Conservation (phyloP, 2,888 invertebrate genomes). For the Rotaria sp. region DNA sequence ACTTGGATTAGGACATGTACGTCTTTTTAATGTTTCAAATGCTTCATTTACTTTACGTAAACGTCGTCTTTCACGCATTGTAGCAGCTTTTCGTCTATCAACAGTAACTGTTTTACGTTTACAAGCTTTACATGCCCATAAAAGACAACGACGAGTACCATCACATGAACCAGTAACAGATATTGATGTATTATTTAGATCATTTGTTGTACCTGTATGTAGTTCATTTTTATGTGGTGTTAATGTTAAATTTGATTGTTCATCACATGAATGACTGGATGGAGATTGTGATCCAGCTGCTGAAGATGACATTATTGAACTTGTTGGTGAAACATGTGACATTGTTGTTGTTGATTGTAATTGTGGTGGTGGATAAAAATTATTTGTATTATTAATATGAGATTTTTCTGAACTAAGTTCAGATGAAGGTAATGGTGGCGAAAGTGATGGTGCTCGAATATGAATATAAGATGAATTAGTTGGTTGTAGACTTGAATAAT, state of each 20-base stretch:
- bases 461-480: neutral
- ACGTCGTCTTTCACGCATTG: conserved; percentile 80
- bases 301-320: conserved; percentile 62
- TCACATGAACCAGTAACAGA: neutral
- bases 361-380: neutral
- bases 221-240: conserved; percentile 89
- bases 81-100: conserved; percentile 91
- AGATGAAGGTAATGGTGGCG: neutral
- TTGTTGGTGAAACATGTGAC: neutral
- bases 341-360: neutral
- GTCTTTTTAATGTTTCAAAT: conserved; percentile 81
- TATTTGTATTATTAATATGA: neutral
- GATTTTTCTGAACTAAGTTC: neutral
- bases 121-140: conserved; percentile 42
- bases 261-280: neutral
- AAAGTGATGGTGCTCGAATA: neutral
- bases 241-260: neutral
- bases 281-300: conserved; percentile 55
- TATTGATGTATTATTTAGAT: too few relatives aligned
- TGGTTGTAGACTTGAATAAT: neutral
- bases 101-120: conserved; percentile 41
- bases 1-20: conserved; percentile 88
- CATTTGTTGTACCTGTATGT: neutral
- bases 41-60: conserved; percentile 96
- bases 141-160: conserved; percentile 46